phyloP scores from a whole-genome alignment of 1,140 invertebrate genomes.

The Drosophila melanica region DNA sequence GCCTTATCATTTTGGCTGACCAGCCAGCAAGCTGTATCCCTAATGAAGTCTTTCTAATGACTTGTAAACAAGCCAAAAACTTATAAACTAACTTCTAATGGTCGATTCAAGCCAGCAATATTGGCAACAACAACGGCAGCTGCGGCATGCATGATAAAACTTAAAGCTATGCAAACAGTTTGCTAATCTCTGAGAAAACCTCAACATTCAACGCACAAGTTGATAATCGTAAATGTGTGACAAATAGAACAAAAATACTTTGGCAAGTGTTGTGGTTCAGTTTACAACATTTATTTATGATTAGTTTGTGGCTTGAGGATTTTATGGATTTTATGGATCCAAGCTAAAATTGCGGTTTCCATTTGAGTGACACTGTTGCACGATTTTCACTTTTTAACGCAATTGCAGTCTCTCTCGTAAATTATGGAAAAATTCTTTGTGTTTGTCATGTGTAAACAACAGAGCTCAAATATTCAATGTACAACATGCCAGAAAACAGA shows the following conservation, averaged over 20 bases:
- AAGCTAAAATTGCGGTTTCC: not conserved
- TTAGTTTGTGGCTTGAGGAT: slow-evolving; percentile 24
- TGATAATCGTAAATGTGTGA: slow-evolving; percentile 22
- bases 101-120: slow-evolving; percentile 1
- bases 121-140: slow-evolving; percentile 20
- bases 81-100: slow-evolving; percentile 28
- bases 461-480: slow-evolving; percentile 6
- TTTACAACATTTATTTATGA: slow-evolving; percentile 27
- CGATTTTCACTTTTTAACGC: slow-evolving; percentile 64
- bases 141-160: slow-evolving; percentile 9
- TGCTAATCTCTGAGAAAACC: slow-evolving; percentile 54
- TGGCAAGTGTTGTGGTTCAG: slow-evolving; percentile 13
- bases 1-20: slow-evolving; percentile 12
- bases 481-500: slow-evolving; percentile 9
- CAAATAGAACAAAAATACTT: slow-evolving; percentile 50
- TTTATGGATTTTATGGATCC: slow-evolving; percentile 22
- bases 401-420: slow-evolving; percentile 52
- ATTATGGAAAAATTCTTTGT: slow-evolving; percentile 56
- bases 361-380: slow-evolving; percentile 2
- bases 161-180: slow-evolving; percentile 49
- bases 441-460: slow-evolving; percentile 29
- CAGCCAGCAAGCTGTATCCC: slow-evolving; percentile 2
- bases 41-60: slow-evolving; percentile 67
- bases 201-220: slow-evolving; percentile 1
- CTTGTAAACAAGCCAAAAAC: slow-evolving; percentile 58